phyloP scores from a whole-genome alignment of 1,140 invertebrate genomes.

The Meloidogyne exigua region DNA sequence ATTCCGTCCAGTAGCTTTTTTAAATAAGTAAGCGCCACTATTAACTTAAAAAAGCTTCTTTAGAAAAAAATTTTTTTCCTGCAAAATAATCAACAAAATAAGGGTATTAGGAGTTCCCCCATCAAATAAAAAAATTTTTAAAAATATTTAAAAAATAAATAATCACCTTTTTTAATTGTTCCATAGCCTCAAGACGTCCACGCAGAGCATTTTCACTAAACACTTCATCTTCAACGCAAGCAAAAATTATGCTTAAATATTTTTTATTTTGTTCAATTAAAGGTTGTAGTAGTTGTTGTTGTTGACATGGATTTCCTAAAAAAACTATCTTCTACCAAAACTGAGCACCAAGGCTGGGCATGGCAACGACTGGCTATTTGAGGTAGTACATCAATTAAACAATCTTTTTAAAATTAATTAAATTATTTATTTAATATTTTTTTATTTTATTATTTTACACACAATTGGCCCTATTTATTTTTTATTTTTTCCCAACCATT shows the following conservation, averaged over 20 bases:
- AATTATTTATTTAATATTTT: background rate
- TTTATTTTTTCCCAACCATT: background rate
- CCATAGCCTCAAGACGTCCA: conserved; percentile 52
- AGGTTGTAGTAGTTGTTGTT: too few relatives aligned
- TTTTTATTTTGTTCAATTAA: conserved; percentile 27
- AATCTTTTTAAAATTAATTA: conserved; percentile 30
- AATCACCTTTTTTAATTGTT: conserved; percentile 41
- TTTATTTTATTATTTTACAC: background rate
- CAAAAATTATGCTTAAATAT: conserved; percentile 49
- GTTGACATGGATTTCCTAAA: conserved; percentile 45
- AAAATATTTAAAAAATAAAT: too few relatives aligned
- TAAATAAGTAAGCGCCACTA: too few relatives aligned
- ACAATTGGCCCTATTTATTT: too few relatives aligned
- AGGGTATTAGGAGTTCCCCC: too few relatives aligned
- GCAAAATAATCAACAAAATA: too few relatives aligned
- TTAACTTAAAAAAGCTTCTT: too few relatives aligned
- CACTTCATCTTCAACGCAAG: conserved; percentile 55
- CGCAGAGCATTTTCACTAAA: conserved; percentile 53
- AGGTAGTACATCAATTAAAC: conserved; percentile 48
- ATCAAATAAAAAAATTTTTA: too few relatives aligned
- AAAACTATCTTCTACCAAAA: conserved; percentile 47
- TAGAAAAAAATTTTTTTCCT: too few relatives aligned
- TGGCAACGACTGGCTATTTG: conserved; percentile 43
- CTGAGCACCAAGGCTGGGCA: conserved; percentile 45
- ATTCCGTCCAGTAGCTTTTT: too few relatives aligned